Percentiles rank a stretch among this genome's conserved stretches.
phyloP scores from a whole-genome alignment of 2,797 vertebrate species.

The Falco concolor region DNA sequence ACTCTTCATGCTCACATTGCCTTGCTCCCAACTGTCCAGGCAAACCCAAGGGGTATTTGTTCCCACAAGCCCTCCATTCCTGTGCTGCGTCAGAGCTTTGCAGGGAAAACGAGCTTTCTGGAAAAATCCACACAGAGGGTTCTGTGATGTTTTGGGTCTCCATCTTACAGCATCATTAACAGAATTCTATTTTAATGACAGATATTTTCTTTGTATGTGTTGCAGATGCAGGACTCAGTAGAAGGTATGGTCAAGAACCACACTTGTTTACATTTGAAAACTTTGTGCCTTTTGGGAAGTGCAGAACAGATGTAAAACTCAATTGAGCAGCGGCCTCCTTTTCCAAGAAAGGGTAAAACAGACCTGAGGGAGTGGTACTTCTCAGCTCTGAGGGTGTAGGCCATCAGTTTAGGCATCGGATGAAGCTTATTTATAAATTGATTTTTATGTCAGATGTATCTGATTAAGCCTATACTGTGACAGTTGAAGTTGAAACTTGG shows the following conservation, averaged over 20 bases:
- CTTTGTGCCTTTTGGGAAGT: background rate
- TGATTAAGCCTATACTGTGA: background rate
- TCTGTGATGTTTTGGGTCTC: background rate
- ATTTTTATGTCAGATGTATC: background rate
- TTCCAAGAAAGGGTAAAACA: background rate
- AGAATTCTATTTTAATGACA: background rate
- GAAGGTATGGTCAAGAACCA: background rate
- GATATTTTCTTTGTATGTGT: background rate
- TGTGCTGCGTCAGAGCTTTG: background rate
- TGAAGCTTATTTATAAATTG: background rate
- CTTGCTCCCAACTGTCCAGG: background rate
- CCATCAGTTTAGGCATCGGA: background rate
- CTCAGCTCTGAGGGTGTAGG: background rate
- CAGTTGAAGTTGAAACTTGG: background rate
- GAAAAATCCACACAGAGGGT: background rate
- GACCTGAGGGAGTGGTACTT: background rate
- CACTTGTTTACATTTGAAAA: background rate
- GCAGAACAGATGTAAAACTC: background rate
- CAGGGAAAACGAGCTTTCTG: fast-evolving
- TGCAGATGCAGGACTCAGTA: background rate
- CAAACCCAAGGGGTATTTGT: background rate
- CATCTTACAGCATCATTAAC: background rate
- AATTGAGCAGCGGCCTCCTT: background rate
- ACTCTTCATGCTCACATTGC: background rate
- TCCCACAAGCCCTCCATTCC: background rate